Evolutionary conservation across 2,797 vertebrate genomes (phyloP).

Genomic region (Prunella strophiata): DNA sequence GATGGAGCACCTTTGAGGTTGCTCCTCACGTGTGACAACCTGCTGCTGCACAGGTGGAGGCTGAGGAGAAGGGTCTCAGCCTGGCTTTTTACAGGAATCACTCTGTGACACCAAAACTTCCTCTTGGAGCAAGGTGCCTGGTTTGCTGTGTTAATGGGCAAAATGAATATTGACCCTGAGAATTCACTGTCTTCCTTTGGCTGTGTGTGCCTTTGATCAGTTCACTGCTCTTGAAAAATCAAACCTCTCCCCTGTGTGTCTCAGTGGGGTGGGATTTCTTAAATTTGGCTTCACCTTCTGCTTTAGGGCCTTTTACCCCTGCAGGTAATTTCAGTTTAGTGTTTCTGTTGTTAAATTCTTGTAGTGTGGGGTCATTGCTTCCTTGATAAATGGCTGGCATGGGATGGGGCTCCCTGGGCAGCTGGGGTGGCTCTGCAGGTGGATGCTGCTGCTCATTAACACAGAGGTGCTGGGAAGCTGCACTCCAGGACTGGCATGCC

Average conservation of each 20-base stretch:
- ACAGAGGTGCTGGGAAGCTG: neutral
- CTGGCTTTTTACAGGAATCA: neutral
- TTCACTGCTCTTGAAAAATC: neutral
- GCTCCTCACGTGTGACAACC: neutral
- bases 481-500: neutral
- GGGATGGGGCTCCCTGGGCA: neutral
- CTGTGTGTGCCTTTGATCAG: neutral
- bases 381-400: fast-evolving
- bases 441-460: neutral
- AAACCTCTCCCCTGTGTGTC: fast-evolving
- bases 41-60: neutral
- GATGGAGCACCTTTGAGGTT: neutral
- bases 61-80: neutral
- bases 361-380: neutral
- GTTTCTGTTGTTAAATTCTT: neutral
- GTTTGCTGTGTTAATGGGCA: neutral
- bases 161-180: neutral
- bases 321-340: neutral
- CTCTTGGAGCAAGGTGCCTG: fast-evolving
- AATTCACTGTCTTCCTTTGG: neutral
- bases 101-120: neutral
- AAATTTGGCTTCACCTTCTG: neutral
- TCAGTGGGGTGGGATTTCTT: neutral
- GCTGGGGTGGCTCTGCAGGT: neutral
- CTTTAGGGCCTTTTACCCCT: neutral